Conservation (phyloP, 2,797 vertebrate genomes). For the Alca torda region DNA sequence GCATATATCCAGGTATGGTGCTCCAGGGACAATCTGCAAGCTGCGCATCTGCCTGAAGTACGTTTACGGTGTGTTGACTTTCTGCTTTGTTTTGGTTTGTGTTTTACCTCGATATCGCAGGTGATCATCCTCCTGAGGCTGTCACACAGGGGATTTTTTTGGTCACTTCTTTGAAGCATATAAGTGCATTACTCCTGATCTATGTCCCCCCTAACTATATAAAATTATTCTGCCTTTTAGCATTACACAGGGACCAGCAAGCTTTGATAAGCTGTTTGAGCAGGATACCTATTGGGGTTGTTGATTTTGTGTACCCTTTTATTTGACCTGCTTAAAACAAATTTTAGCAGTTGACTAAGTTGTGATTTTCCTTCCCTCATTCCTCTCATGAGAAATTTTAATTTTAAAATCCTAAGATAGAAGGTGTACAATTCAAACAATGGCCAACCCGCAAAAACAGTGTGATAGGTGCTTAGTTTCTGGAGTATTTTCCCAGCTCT, state of each 20-base stretch:
- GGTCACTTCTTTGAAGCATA: not conserved
- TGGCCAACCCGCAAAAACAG: not conserved
- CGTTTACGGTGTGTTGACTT: not conserved
- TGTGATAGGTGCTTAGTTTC: slow-evolving; percentile 23
- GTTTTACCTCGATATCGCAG: not conserved
- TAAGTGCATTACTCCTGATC: not conserved
- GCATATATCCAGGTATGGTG: not conserved
- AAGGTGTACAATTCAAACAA: slow-evolving; percentile 9
- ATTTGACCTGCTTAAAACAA: not conserved
- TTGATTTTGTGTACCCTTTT: not conserved
- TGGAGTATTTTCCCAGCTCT: slow-evolving; percentile 47
- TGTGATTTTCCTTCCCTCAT: not conserved
- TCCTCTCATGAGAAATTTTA: not conserved
- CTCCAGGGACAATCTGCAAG: not conserved
- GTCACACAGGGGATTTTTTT: not conserved
- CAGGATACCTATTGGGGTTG: not conserved
- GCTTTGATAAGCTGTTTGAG: slow-evolving; percentile 1
- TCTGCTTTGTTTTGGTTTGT: not conserved
- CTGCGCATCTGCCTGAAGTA: not conserved
- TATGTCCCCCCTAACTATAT: not conserved
- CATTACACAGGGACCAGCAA: not conserved
- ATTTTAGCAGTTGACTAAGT: not conserved
- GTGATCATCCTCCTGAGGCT: not conserved
- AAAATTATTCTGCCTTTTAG: not conserved
- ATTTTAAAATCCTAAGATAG: slow-evolving; percentile 36